phyloP scores from a whole-genome alignment of 2,888 invertebrate genomes.

The Drosophila melanosoma region DNA sequence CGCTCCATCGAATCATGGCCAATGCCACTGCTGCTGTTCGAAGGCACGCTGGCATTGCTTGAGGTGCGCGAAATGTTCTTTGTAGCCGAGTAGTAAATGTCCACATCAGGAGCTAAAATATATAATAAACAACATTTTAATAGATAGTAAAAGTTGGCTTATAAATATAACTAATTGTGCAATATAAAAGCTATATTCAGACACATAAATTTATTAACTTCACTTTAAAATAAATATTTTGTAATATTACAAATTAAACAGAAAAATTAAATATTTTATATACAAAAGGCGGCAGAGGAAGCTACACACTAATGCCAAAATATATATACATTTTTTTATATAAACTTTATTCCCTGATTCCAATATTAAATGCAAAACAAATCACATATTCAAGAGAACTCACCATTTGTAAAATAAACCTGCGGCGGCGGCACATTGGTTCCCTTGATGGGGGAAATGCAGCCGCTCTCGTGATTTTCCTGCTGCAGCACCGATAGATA shows the following conservation, averaged over 20 bases:
- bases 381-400: slow-evolving; percentile 1
- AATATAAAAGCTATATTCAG: not conserved
- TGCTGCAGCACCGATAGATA: slow-evolving; percentile 85
- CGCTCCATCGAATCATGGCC: slow-evolving; percentile 72
- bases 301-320: not conserved
- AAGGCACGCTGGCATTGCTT: slow-evolving; percentile 83
- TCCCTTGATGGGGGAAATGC: slow-evolving; percentile 85
- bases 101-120: slow-evolving; percentile 66
- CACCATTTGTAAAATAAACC: slow-evolving; percentile 85
- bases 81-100: slow-evolving; percentile 76
- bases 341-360: not conserved
- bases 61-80: slow-evolving; percentile 84
- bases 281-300: not conserved
- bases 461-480: slow-evolving; percentile 85
- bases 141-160: not conserved
- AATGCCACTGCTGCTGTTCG: slow-evolving; percentile 73
- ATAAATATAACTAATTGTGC: not conserved
- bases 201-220: not conserved
- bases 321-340: not conserved
- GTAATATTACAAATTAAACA: not conserved
- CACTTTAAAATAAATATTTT: not conserved
- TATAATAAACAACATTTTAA: not conserved
- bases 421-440: slow-evolving; percentile 85
- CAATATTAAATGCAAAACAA: not conserved
- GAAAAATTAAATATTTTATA: too few relatives aligned